Evolutionary conservation across 1,140 invertebrate genomes (phyloP).

Genomic region (Scaptomyza pallida): DNA sequence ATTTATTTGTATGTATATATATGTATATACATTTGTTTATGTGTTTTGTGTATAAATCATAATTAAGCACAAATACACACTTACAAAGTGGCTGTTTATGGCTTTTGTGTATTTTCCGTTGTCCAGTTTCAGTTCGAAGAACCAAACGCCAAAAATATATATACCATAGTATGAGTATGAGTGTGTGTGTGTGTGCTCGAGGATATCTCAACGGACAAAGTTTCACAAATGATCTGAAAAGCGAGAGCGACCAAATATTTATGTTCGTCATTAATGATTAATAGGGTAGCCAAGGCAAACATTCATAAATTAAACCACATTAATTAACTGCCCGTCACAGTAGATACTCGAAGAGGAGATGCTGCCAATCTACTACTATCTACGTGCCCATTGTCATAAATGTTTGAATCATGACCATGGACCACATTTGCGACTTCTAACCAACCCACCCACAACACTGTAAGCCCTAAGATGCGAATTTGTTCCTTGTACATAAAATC

Average conservation of each 20-base stretch:
- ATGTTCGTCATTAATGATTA: slow-evolving; percentile 66
- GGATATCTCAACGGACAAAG: slow-evolving; percentile 18
- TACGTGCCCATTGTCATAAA: slow-evolving; percentile 19
- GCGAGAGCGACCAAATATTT: slow-evolving; percentile 55
- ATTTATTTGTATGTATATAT: neutral
- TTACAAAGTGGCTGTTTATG: slow-evolving; percentile 35
- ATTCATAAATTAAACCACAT: slow-evolving; percentile 67
- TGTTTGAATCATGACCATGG: slow-evolving; percentile 30
- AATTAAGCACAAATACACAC: slow-evolving; percentile 62
- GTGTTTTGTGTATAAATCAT: slow-evolving; percentile 65
- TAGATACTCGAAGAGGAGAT: slow-evolving; percentile 22
- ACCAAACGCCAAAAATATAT: neutral
- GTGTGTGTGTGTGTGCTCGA: too few relatives aligned
- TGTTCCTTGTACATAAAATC: neutral
- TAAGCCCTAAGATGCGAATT: too few relatives aligned
- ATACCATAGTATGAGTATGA: too few relatives aligned
- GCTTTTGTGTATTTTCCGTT: slow-evolving; percentile 27
- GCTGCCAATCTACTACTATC: slow-evolving; percentile 22
- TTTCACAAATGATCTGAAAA: slow-evolving; percentile 51
- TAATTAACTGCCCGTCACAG: slow-evolving; percentile 55
- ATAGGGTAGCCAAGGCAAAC: slow-evolving; percentile 53
- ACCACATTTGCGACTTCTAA: slow-evolving; percentile 6
- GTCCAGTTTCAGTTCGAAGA: slow-evolving; percentile 28
- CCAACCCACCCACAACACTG: too few relatives aligned
- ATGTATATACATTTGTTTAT: slow-evolving; percentile 18